A percentile compares a stretch with the other conserved stretches of the same genome.
These are phyloP conservation scores for Rhagium mordax DNA, from an alignment of 2,888 invertebrate genomes.

Conservation along the genomic window DNA sequence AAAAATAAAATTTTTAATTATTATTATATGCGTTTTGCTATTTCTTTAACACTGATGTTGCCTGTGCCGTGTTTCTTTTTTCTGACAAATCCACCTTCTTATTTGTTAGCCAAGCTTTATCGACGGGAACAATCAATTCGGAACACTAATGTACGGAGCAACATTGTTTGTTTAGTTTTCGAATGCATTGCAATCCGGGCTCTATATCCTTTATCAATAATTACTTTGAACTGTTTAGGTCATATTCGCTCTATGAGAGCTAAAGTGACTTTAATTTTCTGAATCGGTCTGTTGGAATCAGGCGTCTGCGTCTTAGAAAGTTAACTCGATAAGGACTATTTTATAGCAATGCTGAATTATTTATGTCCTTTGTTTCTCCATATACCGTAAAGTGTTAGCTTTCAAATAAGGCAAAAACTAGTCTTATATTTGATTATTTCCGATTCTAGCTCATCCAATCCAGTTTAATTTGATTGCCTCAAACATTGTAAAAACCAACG, in stretches of 20 bases:
- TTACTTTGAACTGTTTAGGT: not conserved
- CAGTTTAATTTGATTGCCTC: constrained; percentile 28
- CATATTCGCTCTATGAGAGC: too few relatives aligned
- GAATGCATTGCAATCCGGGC: too few relatives aligned
- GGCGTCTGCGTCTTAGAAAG: not conserved
- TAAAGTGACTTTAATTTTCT: too few relatives aligned
- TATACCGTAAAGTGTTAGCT: not conserved
- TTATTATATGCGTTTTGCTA: too few relatives aligned
- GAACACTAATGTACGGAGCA: too few relatives aligned
- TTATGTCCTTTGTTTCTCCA: not conserved
- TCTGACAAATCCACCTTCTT: too few relatives aligned
- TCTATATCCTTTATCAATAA: not conserved
- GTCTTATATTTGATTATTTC: constrained; percentile 20
- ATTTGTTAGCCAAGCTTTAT: too few relatives aligned
- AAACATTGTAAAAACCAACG: constrained; percentile 24
- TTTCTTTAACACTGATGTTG: too few relatives aligned
- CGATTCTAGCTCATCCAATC: constrained; percentile 25
- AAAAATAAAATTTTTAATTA: too few relatives aligned
- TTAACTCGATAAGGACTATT: not conserved
- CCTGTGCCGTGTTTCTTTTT: too few relatives aligned
- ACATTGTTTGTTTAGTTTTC: too few relatives aligned
- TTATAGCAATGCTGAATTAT: not conserved
- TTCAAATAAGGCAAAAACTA: constrained; percentile 16
- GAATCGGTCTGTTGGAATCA: not conserved
- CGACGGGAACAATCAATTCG: too few relatives aligned